Percentiles rank a stretch among this genome's conserved stretches.
Conservation (phyloP, 1,140 invertebrate species). For the Drosophila bocqueti region DNA sequence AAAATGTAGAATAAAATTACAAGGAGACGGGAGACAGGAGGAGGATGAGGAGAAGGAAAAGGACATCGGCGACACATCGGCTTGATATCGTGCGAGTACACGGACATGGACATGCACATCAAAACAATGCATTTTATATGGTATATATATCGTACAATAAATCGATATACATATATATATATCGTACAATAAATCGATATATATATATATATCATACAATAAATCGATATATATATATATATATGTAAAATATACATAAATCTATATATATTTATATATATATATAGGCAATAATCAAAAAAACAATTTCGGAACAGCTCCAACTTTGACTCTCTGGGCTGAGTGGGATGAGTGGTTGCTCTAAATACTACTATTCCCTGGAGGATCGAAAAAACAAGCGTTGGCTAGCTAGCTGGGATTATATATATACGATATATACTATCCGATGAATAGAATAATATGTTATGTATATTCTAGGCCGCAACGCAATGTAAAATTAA, state of each 20-base stretch:
- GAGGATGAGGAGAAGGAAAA: slow-evolving; percentile 7
- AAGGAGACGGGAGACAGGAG: slow-evolving; percentile 34
- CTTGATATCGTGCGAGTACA: slow-evolving; percentile 12
- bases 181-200: slow-evolving; percentile 10
- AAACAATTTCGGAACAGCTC: slow-evolving; percentile 36
- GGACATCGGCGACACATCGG: slow-evolving; percentile 11
- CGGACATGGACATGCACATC: slow-evolving; percentile 24
- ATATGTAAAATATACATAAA: slow-evolving; percentile 15
- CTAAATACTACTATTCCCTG: slow-evolving; percentile 8
- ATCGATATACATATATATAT: slow-evolving; percentile 5
- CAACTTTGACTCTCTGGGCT: slow-evolving; percentile 9
- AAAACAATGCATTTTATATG: slow-evolving; percentile 18
- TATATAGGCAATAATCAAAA: slow-evolving; percentile 41
- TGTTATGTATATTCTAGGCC: slow-evolving; percentile 40
- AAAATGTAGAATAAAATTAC: slow-evolving; percentile 53
- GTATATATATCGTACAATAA: slow-evolving; percentile 13
- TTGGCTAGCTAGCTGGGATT: slow-evolving; percentile 54
- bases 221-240: slow-evolving; percentile 8
- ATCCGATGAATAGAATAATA: slow-evolving; percentile 59
- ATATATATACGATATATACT: slow-evolving; percentile 34
- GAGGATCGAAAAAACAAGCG: slow-evolving; percentile 45
- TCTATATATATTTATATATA: slow-evolving; percentile 7
- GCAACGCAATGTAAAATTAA: slow-evolving; percentile 38
- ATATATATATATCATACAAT: slow-evolving; percentile 10
- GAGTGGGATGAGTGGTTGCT: slow-evolving; percentile 12